Evolutionary conservation across 2,797 vertebrate species (phyloP), one percentile per base, ranked within the genome.

Genomic region (Craterocephalus amniculus): DNA sequence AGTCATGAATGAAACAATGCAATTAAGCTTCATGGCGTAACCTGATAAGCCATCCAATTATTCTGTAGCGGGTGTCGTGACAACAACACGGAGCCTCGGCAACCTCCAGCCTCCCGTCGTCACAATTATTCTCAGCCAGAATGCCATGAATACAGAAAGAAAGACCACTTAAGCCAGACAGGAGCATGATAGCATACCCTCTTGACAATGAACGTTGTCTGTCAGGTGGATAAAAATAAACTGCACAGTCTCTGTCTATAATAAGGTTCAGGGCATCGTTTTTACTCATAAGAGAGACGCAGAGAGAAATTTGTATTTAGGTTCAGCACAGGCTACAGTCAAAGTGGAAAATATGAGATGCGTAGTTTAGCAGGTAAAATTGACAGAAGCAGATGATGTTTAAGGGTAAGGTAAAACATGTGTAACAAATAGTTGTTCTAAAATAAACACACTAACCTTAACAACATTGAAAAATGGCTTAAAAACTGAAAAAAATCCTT

Each of bases 41-140:
- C 86, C 79, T 43, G 84, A 87, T 86, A 88, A 91, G 72, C 68
- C 63, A 10, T 79, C 76, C 81, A 87, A 86, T 88, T 89, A 85
- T 78, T 82, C 74, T 62, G 71, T 83, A 77, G 76, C 2, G 70
- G 90, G 84, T 83, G 90, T 89, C 91, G 90, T 91, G 91, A 91
- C 90, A 90, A 88, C 86, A 67, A 83, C 84, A 73, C 34, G n/a
- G 65, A 80, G 67, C 49, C 34, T 52, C 45, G 26, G 13, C 59
- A 34, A 9, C 27, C 63, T 52, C 60, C 60, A 24, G 2, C 67
- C 78, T 63, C 36, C 64, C 16, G 0, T 51, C 34, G 24, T 55
- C 72, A 75, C 64, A 76, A 77, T 78, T 62, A 79, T 74, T 76
- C 60, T 76, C 76, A 80, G 78, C 62, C 74, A 36, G 67, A 65